Evolutionary conservation across 1,140 invertebrate genomes (phyloP).

Genomic region (Metaphire vulgaris): DNA sequence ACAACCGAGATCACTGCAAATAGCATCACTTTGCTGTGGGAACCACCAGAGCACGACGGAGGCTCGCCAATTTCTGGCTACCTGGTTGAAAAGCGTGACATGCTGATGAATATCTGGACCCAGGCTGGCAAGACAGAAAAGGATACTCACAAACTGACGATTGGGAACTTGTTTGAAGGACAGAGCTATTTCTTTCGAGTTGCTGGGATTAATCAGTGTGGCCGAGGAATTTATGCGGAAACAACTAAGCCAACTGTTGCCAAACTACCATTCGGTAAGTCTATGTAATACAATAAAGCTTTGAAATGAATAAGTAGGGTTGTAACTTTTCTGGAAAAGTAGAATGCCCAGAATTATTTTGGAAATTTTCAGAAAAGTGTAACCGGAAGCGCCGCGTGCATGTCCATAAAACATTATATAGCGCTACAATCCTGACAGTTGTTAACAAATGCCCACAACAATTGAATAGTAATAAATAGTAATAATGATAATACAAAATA

Average conservation of each 20-base stretch:
- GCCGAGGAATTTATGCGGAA: constrained; percentile 23
- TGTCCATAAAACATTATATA: too few relatives aligned
- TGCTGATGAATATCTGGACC: constrained; percentile 37
- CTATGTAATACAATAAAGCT: too few relatives aligned
- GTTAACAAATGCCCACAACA: too few relatives aligned
- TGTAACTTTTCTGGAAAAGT: too few relatives aligned
- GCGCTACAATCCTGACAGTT: too few relatives aligned
- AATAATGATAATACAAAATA: too few relatives aligned
- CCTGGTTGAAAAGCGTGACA: constrained; percentile 45
- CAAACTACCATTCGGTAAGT: constrained; percentile 30
- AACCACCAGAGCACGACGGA: constrained; percentile 45
- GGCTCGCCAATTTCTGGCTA: constrained; percentile 49
- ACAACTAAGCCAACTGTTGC: constrained; percentile 21
- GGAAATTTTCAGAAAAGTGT: too few relatives aligned
- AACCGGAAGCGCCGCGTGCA: too few relatives aligned
- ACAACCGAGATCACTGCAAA: constrained; percentile 58
- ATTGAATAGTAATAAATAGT: too few relatives aligned
- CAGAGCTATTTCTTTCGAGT: constrained; percentile 88
- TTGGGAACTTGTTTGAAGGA: constrained; percentile 80
- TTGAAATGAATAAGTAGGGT: too few relatives aligned
- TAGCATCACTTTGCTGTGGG: constrained; percentile 67
- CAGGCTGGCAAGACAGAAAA: constrained; percentile 34
- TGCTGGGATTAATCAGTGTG: constrained; percentile 26
- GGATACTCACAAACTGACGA: constrained; percentile 58
- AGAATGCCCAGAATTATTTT: too few relatives aligned